Percentiles rank a stretch among this genome's conserved stretches.
Evolutionary conservation across 1,140 invertebrate species (phyloP).

Genomic region (Drosophila kohkoa): DNA sequence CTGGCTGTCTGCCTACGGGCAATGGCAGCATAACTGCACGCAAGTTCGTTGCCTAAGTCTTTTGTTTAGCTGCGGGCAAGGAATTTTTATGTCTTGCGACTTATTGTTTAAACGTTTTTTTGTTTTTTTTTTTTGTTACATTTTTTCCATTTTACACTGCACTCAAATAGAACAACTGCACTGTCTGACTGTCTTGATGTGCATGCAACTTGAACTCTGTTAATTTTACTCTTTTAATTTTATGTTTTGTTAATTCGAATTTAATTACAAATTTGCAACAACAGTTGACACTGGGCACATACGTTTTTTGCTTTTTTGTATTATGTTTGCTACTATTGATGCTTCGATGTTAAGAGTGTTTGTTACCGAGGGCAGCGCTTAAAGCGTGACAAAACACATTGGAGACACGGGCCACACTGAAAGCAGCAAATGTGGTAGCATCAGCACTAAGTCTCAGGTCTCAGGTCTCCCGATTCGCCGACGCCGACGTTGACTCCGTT

Average conservation of each 20-base stretch:
- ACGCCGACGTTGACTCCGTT: slow-evolving; percentile 13
- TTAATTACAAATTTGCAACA: slow-evolving; percentile 50
- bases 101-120: slow-evolving; percentile 35
- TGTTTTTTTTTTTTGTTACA: slow-evolving; percentile 28
- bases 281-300: slow-evolving; percentile 63
- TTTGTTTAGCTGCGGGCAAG: slow-evolving; percentile 55
- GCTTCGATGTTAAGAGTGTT: slow-evolving; percentile 2
- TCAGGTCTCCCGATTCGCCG: slow-evolving; percentile 49
- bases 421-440: slow-evolving; percentile 76
- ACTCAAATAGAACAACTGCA: slow-evolving; percentile 47
- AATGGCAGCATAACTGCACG: slow-evolving; percentile 68
- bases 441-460: slow-evolving; percentile 76
- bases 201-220: slow-evolving; percentile 21
- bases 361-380: slow-evolving; percentile 64
- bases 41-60: slow-evolving; percentile 78
- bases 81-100: slow-evolving; percentile 47
- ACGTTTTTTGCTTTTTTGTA: slow-evolving; percentile 46
- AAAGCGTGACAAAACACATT: slow-evolving; percentile 82
- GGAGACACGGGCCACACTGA: slow-evolving; percentile 81
- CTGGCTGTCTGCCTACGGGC: slow-evolving; percentile 62
- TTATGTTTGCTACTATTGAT: slow-evolving; percentile 33
- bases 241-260: slow-evolving; percentile 2
- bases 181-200: slow-evolving; percentile 12
- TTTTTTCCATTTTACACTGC: slow-evolving; percentile 43
- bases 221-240: slow-evolving; percentile 18